These are phyloP conservation scores for Oreohelix idahoensis DNA, from an alignment of 1,140 invertebrate species.

Conservation along the genomic window DNA sequence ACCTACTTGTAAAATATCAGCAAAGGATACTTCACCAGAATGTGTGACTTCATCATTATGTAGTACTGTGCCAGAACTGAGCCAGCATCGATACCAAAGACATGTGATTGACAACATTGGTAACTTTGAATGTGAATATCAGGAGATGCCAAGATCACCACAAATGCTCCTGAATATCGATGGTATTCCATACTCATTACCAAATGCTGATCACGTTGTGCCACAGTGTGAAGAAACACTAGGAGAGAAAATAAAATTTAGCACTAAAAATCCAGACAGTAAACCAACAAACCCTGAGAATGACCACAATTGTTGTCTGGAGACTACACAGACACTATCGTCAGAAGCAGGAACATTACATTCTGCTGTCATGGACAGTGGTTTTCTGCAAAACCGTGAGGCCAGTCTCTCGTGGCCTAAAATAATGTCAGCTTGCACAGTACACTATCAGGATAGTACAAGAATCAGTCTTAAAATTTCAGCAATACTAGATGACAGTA, in stretches of 20 bases:
- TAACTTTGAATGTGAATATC: background rate
- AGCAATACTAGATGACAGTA: background rate
- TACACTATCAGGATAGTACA: background rate
- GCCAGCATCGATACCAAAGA: background rate
- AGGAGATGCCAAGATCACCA: constrained; percentile 5
- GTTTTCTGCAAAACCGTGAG: background rate
- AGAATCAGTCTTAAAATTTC: background rate
- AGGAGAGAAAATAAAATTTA: background rate
- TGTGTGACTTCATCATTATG: background rate
- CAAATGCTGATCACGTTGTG: background rate
- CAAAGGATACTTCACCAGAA: background rate
- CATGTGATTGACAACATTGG: background rate
- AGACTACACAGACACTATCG: background rate
- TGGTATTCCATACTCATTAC: background rate
- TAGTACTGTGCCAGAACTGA: background rate
- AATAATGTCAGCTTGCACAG: background rate
- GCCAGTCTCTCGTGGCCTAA: background rate
- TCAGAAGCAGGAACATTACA: background rate
- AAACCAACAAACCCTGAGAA: background rate
- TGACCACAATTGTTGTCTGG: background rate
- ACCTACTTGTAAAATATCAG: background rate
- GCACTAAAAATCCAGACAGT: background rate
- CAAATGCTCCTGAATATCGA: background rate
- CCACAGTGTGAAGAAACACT: background rate
- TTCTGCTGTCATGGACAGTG: background rate